Percentiles rank a stretch among this genome's conserved stretches.
Evolutionary conservation across 30 jellyfish, hydroid and myxozoan species (phyloP).

Genomic region (Aurelia aurita): DNA sequence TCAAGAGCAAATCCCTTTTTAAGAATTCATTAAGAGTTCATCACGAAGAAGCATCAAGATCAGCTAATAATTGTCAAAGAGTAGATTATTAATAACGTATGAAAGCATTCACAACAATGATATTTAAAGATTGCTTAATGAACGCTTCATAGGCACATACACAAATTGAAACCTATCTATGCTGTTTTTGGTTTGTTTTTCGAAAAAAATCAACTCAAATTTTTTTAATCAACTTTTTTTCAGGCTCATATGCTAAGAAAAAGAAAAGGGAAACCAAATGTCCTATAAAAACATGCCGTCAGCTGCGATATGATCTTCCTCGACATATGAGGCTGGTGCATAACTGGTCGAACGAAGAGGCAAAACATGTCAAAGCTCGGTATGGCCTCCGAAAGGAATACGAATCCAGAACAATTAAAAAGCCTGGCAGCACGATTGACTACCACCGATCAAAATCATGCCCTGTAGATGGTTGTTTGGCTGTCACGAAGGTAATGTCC

Average conservation of each 20-base stretch:
- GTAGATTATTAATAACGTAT: no score
- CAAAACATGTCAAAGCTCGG: conserved; percentile 47
- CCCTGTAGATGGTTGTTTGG: conserved; percentile 58
- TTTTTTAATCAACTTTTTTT: neutral
- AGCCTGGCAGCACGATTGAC: conserved; percentile 2
- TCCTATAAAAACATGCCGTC: conserved; percentile 38
- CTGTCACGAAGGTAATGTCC: conserved; percentile 29
- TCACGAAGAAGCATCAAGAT: no score
- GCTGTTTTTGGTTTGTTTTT: no score
- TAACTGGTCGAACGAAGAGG: conserved; percentile 48
- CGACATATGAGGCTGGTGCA: conserved; percentile 45
- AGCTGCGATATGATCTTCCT: conserved; percentile 44
- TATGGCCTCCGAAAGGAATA: conserved; percentile 33
- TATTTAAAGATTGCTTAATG: no score
- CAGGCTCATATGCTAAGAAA: neutral
- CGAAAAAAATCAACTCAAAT: neutral
- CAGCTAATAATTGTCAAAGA: no score
- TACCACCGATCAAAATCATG: conserved; percentile 44
- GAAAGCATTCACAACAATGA: no score
- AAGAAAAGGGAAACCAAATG: conserved; percentile 36
- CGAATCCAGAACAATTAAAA: conserved; percentile 13
- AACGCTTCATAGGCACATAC: no score
- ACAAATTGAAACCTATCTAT: no score
- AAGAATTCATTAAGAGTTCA: no score
- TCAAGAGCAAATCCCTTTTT: no score